Conservation (phyloP, 2,113 vertebrate genomes). For the Trematocara nigrifrons region DNA sequence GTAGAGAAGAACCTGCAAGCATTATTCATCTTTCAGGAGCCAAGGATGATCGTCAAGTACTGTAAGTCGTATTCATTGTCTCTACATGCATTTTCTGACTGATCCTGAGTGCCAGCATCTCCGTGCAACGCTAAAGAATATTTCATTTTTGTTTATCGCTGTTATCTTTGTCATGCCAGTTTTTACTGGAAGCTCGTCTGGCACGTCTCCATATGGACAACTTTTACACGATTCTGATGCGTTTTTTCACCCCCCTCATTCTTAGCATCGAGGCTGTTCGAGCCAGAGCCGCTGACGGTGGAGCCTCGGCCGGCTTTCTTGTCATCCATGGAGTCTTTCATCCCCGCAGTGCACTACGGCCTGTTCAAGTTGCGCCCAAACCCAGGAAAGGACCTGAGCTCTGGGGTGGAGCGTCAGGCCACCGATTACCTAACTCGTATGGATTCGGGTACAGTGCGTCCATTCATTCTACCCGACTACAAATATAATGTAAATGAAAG, state of each 20-base stretch:
- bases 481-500: conserved; percentile 78
- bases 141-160: background rate
- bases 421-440: conserved; percentile 79
- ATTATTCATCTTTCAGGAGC: conserved; percentile 89
- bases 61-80: conserved; percentile 60
- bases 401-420: conserved; percentile 79
- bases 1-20: conserved; percentile 79
- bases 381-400: conserved; percentile 71
- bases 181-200: background rate
- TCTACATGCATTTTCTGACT: background rate
- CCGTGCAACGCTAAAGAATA: background rate
- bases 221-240: background rate
- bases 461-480: conserved; percentile 78
- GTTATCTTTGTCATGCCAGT: background rate
- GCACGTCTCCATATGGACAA: background rate
- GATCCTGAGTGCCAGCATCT: background rate
- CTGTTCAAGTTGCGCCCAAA: conserved; percentile 79
- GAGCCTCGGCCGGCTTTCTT: conserved; percentile 47
- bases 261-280: conserved; percentile 44
- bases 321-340: conserved; percentile 67
- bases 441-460: conserved; percentile 70
- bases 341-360: conserved; percentile 82
- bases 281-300: conserved; percentile 41
- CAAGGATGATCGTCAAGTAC: conserved; percentile 71
- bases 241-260: fast-evolving